Base-by-base conservation (phyloP, 2,113 vertebrate species). In the Oceanodroma tethys region DNA sequence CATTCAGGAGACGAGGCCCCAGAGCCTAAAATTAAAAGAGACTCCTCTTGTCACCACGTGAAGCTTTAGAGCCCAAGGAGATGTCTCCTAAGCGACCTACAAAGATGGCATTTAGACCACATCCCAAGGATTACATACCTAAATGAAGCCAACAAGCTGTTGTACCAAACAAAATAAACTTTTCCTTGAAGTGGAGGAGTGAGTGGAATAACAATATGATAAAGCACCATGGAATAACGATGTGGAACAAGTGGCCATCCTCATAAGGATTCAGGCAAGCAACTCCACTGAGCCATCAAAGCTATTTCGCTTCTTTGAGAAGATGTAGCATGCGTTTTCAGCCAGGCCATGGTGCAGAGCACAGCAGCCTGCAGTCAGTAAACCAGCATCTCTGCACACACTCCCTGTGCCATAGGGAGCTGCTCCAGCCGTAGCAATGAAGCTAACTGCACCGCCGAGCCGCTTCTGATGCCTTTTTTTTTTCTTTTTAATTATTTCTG, bases 341-440 rank as follows among this genome's bases (percentile, higher is more conserved):
- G 73, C 21, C 36, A 75, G 70, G 11, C 27, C 53, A 5, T 0
- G 21, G 42, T 7, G 27, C 42, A 40, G n/a, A 83, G 73, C 12
- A 1, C 17, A 3, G 2, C 0, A 2, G 27, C 21, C 25, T 23
- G n/a, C 21, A 17, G 23, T 5, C 47, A 22, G 3, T 4, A 12
- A n/a, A 20, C 18, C 65, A 53, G 38, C 19, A 60, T 2, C 21
- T 22, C 72, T 55, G 36, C 42, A 16, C 56, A 56, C 13, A 3
- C 8, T 13, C 6, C 3, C 27, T 15, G 52, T 0, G 0, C 60
- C 19, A 9, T 0, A 11, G 23, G 19, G 30, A 72, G 67, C 48
- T 30, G 27, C 36, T 52, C 42, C 43, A 73, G 53, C 38, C 48
- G 17, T 2, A 30, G 72, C 4, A 2, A 47, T 1, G 13, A 30